phyloP scores from a whole-genome alignment of 2,797 vertebrate genomes.

The Anniella stebbinsi region DNA sequence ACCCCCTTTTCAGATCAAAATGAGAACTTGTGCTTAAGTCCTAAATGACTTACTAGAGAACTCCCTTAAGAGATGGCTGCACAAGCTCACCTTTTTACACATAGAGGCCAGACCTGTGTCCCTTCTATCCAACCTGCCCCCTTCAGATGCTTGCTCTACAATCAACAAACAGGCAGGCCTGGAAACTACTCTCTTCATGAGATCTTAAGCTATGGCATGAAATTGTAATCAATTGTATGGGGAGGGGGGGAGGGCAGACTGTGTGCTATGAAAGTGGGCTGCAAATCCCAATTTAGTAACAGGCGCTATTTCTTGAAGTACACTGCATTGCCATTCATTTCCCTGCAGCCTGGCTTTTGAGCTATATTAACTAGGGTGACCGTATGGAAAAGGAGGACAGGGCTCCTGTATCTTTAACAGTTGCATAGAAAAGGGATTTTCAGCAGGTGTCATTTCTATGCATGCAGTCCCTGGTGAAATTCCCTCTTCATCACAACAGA shows the following conservation, averaged over 20 bases:
- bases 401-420: no score
- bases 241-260: not conserved
- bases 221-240: not conserved
- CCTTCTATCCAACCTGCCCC: not conserved
- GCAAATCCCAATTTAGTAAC: conserved; percentile 9
- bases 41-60: not conserved
- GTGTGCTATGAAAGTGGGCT: not conserved
- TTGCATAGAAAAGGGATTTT: no score
- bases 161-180: not conserved
- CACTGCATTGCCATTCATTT: not conserved
- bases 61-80: no score
- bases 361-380: no score
- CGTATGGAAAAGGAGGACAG: no score
- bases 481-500: no score
- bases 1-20: not conserved
- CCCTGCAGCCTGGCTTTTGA: not conserved
- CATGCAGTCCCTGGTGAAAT: no score
- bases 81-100: not conserved
- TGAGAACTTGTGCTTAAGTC: not conserved
- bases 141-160: not conserved
- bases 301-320: conserved; percentile 13
- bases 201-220: not conserved
- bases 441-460: no score
- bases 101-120: not conserved
- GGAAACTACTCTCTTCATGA: not conserved